phyloP scores from a whole-genome alignment of 2,888 invertebrate genomes.

The Altica lythri region DNA sequence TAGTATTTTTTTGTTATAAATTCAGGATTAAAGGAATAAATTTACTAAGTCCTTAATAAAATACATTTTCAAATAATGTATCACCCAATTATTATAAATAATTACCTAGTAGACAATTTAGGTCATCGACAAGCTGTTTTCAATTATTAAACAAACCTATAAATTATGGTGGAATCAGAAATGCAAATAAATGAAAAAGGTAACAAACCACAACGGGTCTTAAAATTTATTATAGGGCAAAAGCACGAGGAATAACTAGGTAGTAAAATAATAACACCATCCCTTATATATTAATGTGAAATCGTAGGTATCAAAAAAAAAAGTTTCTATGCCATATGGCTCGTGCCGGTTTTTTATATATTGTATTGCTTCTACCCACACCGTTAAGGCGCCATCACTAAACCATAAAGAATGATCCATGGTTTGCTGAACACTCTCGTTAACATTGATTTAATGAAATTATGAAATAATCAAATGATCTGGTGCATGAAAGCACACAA shows the following conservation, averaged over 20 bases:
- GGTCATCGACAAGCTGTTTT: neutral
- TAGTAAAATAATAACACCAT: constrained; percentile 14
- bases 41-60: too few relatives aligned
- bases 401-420: constrained; percentile 24
- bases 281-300: constrained; percentile 12
- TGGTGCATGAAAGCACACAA: constrained; percentile 10
- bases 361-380: constrained; percentile 14
- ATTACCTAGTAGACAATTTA: too few relatives aligned
- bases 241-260: constrained; percentile 13
- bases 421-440: constrained; percentile 21
- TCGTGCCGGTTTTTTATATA: constrained; percentile 13
- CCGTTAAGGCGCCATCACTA: constrained; percentile 22
- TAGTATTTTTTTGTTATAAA: too few relatives aligned
- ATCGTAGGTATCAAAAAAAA: constrained; percentile 19
- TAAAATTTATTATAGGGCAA: constrained; percentile 13
- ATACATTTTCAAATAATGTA: too few relatives aligned
- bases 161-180: constrained; percentile 6
- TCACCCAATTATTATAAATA: too few relatives aligned
- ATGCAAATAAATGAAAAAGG: constrained; percentile 14
- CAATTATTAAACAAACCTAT: neutral
- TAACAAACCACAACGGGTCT: constrained; percentile 11
- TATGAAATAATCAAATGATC: constrained; percentile 22
- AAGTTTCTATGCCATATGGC: constrained; percentile 20
- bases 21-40: too few relatives aligned
- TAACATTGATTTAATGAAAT: constrained; percentile 25